These are phyloP conservation scores for Carapus acus DNA, from an alignment of 2,797 vertebrate genomes.

Conservation along the genomic window DNA sequence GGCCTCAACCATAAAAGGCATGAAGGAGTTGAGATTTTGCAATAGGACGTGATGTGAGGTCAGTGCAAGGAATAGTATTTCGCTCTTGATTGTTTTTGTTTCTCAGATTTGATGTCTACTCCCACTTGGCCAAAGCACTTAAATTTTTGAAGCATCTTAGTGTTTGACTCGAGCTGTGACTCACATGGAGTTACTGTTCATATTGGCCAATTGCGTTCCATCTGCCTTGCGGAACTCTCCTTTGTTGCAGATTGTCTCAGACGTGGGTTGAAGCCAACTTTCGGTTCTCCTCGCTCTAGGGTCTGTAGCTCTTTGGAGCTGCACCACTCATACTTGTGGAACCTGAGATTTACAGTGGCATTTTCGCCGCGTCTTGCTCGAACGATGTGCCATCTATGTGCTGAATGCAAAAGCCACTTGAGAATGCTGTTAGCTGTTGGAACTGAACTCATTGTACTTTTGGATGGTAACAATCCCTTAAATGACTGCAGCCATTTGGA, in stretches of 20 bases:
- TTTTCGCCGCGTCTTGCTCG: constrained; percentile 34
- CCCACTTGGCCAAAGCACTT: constrained; percentile 13
- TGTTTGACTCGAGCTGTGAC: constrained; percentile 26
- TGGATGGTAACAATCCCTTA: too few relatives aligned
- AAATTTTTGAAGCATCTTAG: constrained; percentile 29
- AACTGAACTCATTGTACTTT: too few relatives aligned
- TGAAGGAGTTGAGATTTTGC: constrained; percentile 11
- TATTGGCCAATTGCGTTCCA: constrained; percentile 16
- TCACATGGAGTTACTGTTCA: constrained; percentile 29
- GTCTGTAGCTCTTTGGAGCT: too few relatives aligned
- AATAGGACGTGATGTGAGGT: constrained; percentile 14
- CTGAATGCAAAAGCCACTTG: constrained; percentile 11
- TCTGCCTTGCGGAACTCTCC: constrained; percentile 26
- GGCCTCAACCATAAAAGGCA: neutral
- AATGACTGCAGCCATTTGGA: too few relatives aligned
- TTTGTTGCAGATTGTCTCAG: constrained; percentile 24
- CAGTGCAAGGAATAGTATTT: constrained; percentile 4
- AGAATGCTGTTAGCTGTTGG: too few relatives aligned
- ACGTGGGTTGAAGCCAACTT: constrained; percentile 25
- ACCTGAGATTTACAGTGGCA: too few relatives aligned
- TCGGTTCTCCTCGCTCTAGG: constrained; percentile 42
- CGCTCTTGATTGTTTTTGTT: constrained; percentile 32
- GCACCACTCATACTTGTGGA: too few relatives aligned
- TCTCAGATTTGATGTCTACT: constrained; percentile 18
- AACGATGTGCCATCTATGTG: constrained; percentile 40